Conservation (phyloP, 64 coral and sea anemone species). For the Hydrozoanthus tunicans region DNA sequence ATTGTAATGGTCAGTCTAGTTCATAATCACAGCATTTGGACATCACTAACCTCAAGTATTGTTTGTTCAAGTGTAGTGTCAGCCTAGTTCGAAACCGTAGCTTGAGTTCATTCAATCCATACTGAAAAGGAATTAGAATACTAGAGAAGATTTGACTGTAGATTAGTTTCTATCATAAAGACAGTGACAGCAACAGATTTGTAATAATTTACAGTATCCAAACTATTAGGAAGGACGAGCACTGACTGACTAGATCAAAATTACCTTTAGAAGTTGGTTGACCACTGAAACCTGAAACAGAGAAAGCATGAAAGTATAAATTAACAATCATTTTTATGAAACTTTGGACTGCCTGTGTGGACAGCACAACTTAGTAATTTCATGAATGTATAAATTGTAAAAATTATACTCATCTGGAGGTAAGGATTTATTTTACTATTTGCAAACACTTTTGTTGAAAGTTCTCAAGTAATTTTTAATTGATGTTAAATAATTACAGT, state of each 20-base stretch:
- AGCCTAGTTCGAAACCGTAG: conserved; percentile 84
- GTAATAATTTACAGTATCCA: too few relatives aligned
- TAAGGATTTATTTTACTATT: too few relatives aligned
- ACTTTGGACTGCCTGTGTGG: too few relatives aligned
- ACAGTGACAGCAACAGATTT: too few relatives aligned
- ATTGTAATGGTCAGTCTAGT: neutral
- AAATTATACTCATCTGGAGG: too few relatives aligned
- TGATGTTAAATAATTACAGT: too few relatives aligned
- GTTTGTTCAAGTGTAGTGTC: conserved; percentile 75
- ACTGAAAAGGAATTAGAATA: conserved; percentile 44
- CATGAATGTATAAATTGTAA: too few relatives aligned
- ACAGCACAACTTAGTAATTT: too few relatives aligned
- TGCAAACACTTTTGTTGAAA: too few relatives aligned
- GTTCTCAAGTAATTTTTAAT: too few relatives aligned
- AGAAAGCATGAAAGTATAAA: neutral
- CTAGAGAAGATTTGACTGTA: neutral
- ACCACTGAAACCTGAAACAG: conserved; percentile 56
- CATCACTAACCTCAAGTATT: conserved; percentile 84
- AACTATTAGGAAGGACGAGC: neutral
- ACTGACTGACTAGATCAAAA: neutral
- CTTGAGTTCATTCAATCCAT: conserved; percentile 91
- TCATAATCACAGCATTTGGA: neutral
- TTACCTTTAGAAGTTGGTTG: conserved; percentile 57
- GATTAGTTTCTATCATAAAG: too few relatives aligned
- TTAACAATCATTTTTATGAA: too few relatives aligned